Evolutionary conservation across 2,113 vertebrate genomes (phyloP), one percentile per base, ranked within the genome.

Genomic region (Phasianus colchicus): DNA sequence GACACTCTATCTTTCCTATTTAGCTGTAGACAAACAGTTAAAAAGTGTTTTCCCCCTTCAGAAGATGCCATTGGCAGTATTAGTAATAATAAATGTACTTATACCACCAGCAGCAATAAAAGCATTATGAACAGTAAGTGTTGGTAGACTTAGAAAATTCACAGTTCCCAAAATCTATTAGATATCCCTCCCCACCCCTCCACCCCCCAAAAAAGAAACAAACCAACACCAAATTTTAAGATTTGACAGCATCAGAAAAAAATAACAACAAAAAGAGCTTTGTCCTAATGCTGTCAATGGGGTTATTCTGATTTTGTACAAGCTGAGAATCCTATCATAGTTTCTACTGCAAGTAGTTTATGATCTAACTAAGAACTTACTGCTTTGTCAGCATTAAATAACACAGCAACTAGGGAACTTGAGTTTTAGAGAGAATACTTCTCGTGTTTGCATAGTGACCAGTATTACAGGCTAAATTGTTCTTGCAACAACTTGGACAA

Each of bases 51-150:
- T n/a, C 2, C 3, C 9, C 2, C 10, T 66, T 90, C 38, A 61
- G 10, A 63, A 66, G 71, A 1, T 21, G 40, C 22, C 7, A 17
- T 8, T 42, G 22, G 3, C 25, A 30, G 10, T 16, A 48, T 9
- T 21, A 22, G 6, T 36, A 69, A 25, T 6, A 61, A 30, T 29
- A 78, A 69, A 58, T 29, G 12, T 36, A 36, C 69, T 70, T 63
- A n/a, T 48, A 55, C 3, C 40, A 21, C 6, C 13, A 70, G 6
- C 19, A 69, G 22, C 3, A 66, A 76, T 8, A 73, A 42, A 2
- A 24, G 0, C 3, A 9, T 36, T 61, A 60, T 72, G 29, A 61
- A n/a, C 2, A 3, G 5, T 6, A 36, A 55, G 0, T 43, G 12
- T 66, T 87, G 5, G 9, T 43, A 43, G 3, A 58, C 7, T 43